Evolutionary conservation across 2,797 vertebrate genomes (phyloP).

Genomic region (Anisognathus igniventris): DNA sequence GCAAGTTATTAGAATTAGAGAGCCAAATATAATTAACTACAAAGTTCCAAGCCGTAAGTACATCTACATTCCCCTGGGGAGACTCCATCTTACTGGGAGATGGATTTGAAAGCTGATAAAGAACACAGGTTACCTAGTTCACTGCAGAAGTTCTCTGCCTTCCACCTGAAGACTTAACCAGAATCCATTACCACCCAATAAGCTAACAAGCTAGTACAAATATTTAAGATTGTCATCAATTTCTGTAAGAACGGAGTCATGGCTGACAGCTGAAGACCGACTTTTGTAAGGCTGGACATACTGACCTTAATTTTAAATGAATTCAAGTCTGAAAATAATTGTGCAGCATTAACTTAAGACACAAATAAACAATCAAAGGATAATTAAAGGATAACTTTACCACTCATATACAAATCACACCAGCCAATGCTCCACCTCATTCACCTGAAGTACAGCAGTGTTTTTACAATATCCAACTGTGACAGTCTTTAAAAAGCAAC

Average conservation of each 20-base stretch:
- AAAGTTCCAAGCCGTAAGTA: conserved; percentile 36
- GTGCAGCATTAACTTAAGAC: not conserved
- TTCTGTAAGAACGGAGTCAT: not conserved
- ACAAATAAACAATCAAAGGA: not conserved
- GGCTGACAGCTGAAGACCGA: not conserved
- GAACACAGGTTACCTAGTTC: not conserved
- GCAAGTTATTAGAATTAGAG: conserved; percentile 32
- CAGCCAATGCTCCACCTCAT: not conserved
- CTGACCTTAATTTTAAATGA: not conserved
- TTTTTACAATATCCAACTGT: not conserved
- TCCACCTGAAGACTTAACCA: not conserved
- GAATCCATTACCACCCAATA: not conserved
- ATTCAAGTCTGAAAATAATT: conserved; percentile 11
- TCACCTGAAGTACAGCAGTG: not conserved
- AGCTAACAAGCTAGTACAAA: not conserved
- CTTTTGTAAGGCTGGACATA: not conserved
- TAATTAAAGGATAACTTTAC: not conserved
- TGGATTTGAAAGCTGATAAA: not conserved
- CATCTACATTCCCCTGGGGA: not conserved
- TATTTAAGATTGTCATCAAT: not conserved
- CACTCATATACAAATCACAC: not conserved
- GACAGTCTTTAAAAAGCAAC: not conserved
- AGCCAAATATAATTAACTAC: conserved; percentile 27
- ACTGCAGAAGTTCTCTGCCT: not conserved
- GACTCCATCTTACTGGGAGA: not conserved